Conservation (phyloP, 1,140 invertebrate genomes). For the Drosophila leontia region DNA sequence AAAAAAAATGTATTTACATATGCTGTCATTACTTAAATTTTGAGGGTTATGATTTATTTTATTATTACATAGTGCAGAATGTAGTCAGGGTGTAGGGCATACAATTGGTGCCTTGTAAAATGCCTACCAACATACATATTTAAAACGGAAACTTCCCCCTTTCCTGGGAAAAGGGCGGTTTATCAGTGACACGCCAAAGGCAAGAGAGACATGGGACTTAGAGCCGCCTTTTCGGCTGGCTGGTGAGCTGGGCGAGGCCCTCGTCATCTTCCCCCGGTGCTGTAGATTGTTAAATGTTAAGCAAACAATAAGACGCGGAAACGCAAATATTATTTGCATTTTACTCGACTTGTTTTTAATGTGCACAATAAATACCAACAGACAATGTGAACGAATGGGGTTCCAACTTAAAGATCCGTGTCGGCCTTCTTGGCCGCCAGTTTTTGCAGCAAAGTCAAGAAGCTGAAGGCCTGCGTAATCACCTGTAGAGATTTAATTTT, state of each 20-base stretch:
- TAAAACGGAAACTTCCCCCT: constrained; percentile 5
- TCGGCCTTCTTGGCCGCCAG: constrained; percentile 89
- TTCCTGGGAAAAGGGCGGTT: constrained; percentile 17
- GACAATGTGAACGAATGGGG: constrained; percentile 24
- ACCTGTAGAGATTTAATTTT: constrained; percentile 48
- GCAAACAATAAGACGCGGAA: constrained; percentile 59
- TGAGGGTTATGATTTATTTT: not conserved
- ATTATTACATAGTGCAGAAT: too few relatives aligned
- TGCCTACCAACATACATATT: constrained; percentile 5
- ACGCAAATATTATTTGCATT: constrained; percentile 73
- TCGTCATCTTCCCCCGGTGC: constrained; percentile 1
- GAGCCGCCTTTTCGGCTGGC: not conserved
- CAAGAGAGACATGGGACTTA: constrained; percentile 27
- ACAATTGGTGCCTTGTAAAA: constrained; percentile 14
- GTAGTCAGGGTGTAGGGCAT: constrained; percentile 31
- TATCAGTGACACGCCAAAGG: constrained; percentile 65
- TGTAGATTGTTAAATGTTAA: constrained; percentile 60
- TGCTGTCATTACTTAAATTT: too few relatives aligned
- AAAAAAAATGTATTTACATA: too few relatives aligned
- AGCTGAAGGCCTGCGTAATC: constrained; percentile 79
- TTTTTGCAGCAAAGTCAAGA: constrained; percentile 84
- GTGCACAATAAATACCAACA: constrained; percentile 69
- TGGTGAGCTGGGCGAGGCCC: not conserved
- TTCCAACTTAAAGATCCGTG: constrained; percentile 76
- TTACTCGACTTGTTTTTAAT: constrained; percentile 74